phyloP scores from a whole-genome alignment of 2,797 vertebrate species.

The Paramormyrops hopkinsi region DNA sequence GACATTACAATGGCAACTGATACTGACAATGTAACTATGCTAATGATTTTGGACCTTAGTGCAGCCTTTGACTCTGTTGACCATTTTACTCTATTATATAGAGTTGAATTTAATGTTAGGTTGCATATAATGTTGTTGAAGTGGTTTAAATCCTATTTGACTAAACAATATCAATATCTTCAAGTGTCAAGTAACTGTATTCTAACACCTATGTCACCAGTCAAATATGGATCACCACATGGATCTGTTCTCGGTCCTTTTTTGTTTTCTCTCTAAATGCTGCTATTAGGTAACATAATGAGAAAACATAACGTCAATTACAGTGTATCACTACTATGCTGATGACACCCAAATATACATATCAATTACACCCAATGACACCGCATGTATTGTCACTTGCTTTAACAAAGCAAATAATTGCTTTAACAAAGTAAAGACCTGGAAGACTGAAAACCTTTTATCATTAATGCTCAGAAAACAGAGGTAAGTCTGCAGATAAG shows the following conservation, averaged over 20 bases:
- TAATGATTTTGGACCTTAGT: not conserved
- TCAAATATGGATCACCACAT: not conserved
- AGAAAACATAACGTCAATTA: not conserved
- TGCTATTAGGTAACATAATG: not conserved
- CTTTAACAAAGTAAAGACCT: not conserved
- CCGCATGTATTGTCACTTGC: not conserved
- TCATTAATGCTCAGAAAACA: not conserved
- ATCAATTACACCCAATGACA: not conserved
- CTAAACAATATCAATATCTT: not conserved
- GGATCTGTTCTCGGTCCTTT: not conserved
- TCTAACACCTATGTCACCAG: not conserved
- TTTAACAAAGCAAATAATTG: not conserved
- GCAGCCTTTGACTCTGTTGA: not conserved
- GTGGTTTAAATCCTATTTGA: not conserved
- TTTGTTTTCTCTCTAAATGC: not conserved
- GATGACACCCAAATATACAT: not conserved
- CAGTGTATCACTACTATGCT: not conserved
- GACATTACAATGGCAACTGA: not conserved
- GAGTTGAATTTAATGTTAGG: not conserved
- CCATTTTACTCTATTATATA: not conserved
- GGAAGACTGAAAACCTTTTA: not conserved
- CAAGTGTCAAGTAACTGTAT: not conserved
- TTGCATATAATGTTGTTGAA: not conserved
- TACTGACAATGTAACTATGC: not conserved
- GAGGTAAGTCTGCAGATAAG: not conserved